Percentiles rank a stretch among this genome's conserved stretches.
Evolutionary conservation across 2,113 vertebrate genomes (phyloP).

Genomic region (Coptodon rendalli): DNA sequence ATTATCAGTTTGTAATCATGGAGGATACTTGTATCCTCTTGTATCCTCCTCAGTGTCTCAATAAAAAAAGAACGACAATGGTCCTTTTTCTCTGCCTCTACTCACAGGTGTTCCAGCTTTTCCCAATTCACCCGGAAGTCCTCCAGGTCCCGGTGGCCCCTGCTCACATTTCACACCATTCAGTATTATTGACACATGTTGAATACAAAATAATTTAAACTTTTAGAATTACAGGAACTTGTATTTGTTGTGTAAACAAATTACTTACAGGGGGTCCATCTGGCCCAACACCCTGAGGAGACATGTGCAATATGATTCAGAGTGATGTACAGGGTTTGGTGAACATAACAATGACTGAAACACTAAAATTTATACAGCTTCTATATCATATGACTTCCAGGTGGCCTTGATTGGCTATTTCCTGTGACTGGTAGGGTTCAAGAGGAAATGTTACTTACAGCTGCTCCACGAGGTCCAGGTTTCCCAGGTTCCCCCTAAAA

Average conservation of each 20-base stretch:
- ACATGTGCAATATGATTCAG: constrained; percentile 18
- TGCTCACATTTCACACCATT: constrained; percentile 47
- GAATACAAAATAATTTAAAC: not conserved
- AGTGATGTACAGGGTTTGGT: not conserved
- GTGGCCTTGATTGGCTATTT: not conserved
- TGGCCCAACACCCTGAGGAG: constrained; percentile 80
- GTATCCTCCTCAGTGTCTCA: not conserved
- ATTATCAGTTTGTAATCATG: not conserved
- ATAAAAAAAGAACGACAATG: not conserved
- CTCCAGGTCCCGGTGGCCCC: constrained; percentile 86
- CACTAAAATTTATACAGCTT: not conserved
- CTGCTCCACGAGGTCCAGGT: constrained; percentile 81
- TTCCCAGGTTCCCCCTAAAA: constrained; percentile 88
- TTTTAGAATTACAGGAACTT: not conserved
- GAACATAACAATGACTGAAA: not conserved
- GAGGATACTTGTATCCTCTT: not conserved
- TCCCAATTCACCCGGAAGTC: constrained; percentile 87
- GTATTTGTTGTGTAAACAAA: not conserved
- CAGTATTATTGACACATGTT: not conserved
- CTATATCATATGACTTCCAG: not conserved
- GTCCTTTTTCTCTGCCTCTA: constrained; percentile 33
- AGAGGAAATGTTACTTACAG: constrained; percentile 75
- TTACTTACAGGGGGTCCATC: constrained; percentile 85
- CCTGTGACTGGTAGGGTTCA: not conserved
- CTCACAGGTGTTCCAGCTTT: constrained; percentile 84